These are phyloP conservation scores for Mormyrops attenuatus DNA, from an alignment of 2,797 vertebrate species.

Conservation along the genomic window DNA sequence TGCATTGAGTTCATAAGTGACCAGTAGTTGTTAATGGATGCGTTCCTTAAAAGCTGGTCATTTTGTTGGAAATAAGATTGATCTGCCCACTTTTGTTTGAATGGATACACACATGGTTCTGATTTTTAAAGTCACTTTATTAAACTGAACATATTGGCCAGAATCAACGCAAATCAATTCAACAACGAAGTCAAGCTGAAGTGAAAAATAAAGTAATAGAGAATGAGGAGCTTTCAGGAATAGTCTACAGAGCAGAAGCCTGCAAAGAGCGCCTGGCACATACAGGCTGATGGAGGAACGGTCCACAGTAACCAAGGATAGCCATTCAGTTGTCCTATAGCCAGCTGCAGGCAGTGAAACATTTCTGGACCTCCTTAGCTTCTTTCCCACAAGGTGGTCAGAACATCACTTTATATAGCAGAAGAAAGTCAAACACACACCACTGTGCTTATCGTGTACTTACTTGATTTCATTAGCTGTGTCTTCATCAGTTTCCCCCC, in stretches of 20 bases:
- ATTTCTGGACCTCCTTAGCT: background rate
- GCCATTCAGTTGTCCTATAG: background rate
- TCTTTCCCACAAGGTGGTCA: background rate
- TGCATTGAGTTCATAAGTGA: background rate
- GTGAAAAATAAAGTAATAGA: background rate
- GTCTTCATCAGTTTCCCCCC: slow-evolving; percentile 73
- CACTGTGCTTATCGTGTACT: slow-evolving; percentile 43
- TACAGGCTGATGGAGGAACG: background rate
- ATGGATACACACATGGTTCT: background rate
- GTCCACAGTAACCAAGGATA: background rate
- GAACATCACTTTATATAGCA: background rate
- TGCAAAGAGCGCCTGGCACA: background rate
- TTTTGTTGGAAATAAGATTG: background rate
- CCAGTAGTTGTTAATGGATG: background rate
- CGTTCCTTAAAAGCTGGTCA: background rate
- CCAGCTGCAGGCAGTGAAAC: background rate
- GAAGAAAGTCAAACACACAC: background rate
- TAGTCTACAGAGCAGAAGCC: background rate
- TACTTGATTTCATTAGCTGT: slow-evolving; percentile 94
- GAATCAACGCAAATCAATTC: background rate
- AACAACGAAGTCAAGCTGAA: background rate
- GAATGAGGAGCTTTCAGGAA: background rate
- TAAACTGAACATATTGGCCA: background rate
- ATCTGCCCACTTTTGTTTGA: background rate
- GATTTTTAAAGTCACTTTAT: background rate